Evolutionary conservation across 2,113 vertebrate species (phyloP).

Genomic region (Ceuthmochares aereus): DNA sequence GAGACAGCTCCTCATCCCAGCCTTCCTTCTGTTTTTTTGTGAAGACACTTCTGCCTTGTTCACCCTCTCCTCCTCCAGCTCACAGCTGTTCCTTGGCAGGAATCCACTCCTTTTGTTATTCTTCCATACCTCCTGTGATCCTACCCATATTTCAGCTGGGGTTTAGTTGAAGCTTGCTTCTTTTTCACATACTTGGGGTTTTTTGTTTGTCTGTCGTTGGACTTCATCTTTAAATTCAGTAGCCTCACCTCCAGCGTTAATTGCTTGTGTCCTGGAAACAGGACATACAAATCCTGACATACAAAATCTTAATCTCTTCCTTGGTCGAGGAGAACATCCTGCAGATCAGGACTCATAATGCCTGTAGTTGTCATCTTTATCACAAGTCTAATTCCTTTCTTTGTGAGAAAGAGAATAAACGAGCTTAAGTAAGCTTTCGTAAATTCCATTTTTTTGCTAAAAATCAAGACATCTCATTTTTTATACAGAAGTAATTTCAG

Average conservation of each 20-base stretch:
- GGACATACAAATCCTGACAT: fast-evolving
- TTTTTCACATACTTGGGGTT: not conserved
- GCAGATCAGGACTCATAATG: not conserved
- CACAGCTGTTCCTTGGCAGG: not conserved
- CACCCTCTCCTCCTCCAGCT: not conserved
- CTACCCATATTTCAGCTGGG: not conserved
- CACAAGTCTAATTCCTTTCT: not conserved
- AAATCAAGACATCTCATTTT: not conserved
- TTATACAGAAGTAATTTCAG: not conserved
- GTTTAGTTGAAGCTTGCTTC: not conserved
- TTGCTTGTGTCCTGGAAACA: not conserved
- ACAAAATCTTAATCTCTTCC: not conserved
- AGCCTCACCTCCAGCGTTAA: not conserved
- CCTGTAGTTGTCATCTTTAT: not conserved
- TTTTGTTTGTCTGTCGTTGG: not conserved
- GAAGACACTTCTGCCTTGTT: not conserved
- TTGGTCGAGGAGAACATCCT: not conserved
- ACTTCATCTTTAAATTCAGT: not conserved
- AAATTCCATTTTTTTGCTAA: not conserved
- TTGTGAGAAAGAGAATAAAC: not conserved
- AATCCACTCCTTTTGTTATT: not conserved
- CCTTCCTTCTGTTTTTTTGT: not conserved
- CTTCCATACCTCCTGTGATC: not conserved
- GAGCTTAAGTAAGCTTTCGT: not conserved
- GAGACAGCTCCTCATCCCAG: not conserved